Conservation (phyloP, 2,113 vertebrate species). For the Eudyptes chrysolophus region DNA sequence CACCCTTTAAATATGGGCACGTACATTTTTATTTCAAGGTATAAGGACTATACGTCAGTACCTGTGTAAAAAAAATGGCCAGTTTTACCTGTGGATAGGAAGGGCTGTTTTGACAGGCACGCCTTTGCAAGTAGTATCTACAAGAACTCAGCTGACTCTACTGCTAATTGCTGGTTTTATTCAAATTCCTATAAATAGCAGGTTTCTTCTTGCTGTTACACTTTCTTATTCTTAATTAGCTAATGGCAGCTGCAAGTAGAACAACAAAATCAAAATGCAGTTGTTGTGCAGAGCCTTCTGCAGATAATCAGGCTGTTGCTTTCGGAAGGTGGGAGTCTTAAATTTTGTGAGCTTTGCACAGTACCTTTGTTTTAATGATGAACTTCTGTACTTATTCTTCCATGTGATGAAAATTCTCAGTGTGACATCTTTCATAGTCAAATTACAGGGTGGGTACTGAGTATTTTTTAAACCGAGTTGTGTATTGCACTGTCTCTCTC, state of each 20-base stretch:
- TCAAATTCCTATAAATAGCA: background rate
- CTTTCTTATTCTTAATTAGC: background rate
- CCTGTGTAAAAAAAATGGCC: background rate
- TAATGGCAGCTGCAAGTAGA: background rate
- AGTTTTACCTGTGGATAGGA: background rate
- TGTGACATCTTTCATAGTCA: too few relatives aligned
- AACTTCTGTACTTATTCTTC: background rate
- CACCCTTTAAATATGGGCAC: background rate
- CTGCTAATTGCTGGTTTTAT: background rate
- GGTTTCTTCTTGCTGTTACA: background rate
- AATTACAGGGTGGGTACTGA: background rate
- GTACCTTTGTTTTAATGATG: background rate
- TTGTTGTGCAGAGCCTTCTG: background rate
- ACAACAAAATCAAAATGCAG: background rate
- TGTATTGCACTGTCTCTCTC: too few relatives aligned
- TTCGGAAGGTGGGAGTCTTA: background rate
- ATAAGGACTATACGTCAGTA: fast-evolving
- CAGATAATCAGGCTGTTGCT: background rate
- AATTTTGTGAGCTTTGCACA: background rate
- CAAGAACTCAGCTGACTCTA: background rate
- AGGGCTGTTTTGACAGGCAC: background rate
- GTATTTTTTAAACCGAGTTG: background rate
- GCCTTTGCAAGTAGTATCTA: fast-evolving
- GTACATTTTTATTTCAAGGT: background rate
- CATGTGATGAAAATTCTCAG: background rate